Evolutionary conservation across 2,888 invertebrate species (phyloP).

Genomic region (Proisotoma minuta): DNA sequence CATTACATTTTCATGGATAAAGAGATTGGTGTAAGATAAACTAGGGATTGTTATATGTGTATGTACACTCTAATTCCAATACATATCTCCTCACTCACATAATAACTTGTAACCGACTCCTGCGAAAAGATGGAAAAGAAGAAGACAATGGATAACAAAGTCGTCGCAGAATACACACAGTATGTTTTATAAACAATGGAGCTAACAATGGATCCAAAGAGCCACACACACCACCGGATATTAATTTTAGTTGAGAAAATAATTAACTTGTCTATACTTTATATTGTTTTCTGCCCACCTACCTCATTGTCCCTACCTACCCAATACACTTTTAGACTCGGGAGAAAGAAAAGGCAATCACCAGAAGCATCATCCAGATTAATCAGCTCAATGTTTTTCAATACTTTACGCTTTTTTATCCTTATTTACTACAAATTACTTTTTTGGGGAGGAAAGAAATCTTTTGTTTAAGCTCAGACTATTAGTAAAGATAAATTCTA

Average conservation of each 20-base stretch:
- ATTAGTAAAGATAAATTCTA: too few species aligned
- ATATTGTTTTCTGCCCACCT: conserved; percentile 11
- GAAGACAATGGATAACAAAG: conserved; percentile 11
- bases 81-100: too few species aligned
- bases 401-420: neutral
- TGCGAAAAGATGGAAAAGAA: conserved; percentile 6
- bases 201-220: conserved; percentile 20
- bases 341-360: conserved; percentile 13
- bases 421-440: too few species aligned
- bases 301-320: conserved; percentile 6
- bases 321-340: too few species aligned
- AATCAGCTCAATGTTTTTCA: conserved; percentile 1
- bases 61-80: too few species aligned
- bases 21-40: neutral
- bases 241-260: conserved; percentile 22
- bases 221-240: conserved; percentile 20
- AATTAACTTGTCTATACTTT: conserved; percentile 16
- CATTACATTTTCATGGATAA: neutral
- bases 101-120: neutral
- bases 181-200: conserved; percentile 15
- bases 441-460: too few species aligned
- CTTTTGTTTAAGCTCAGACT: too few species aligned
- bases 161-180: neutral
- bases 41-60: too few species aligned
- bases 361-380: neutral